A percentile compares a stretch with the other conserved stretches of the same genome.
phyloP scores from a whole-genome alignment of 2,113 vertebrate genomes.

The Mastomys natalensis region DNA sequence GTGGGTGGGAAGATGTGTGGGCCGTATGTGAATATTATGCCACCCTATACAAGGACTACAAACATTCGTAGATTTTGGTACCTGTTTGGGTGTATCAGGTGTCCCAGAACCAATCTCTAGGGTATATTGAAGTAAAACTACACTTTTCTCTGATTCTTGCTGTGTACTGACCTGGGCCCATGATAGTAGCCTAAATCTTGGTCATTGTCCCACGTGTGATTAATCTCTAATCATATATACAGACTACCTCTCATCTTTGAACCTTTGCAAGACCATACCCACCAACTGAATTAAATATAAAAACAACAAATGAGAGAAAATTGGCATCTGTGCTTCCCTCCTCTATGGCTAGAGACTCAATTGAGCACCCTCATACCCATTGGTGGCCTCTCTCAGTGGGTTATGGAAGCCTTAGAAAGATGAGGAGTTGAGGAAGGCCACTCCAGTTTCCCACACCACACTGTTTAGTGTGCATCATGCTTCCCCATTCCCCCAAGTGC shows the following conservation, averaged over 20 bases:
- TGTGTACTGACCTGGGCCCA: neutral
- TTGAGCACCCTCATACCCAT: accelerated
- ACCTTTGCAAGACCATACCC: neutral
- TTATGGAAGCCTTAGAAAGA: neutral
- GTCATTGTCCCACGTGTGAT: neutral
- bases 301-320: neutral
- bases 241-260: neutral
- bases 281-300: neutral
- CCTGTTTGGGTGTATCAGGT: neutral
- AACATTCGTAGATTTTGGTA: neutral
- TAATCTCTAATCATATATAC: neutral
- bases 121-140: no score
- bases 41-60: neutral
- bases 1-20: neutral
- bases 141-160: neutral
- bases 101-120: neutral
- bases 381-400: neutral
- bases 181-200: neutral
- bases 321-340: neutral
- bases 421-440: neutral
- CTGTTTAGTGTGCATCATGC: neutral
- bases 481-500: neutral
- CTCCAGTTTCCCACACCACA: neutral
- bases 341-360: neutral
- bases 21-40: neutral